These are phyloP conservation scores for Phorcus lineatus DNA, from an alignment of 2,888 invertebrate genomes.

Conservation along the genomic window DNA sequence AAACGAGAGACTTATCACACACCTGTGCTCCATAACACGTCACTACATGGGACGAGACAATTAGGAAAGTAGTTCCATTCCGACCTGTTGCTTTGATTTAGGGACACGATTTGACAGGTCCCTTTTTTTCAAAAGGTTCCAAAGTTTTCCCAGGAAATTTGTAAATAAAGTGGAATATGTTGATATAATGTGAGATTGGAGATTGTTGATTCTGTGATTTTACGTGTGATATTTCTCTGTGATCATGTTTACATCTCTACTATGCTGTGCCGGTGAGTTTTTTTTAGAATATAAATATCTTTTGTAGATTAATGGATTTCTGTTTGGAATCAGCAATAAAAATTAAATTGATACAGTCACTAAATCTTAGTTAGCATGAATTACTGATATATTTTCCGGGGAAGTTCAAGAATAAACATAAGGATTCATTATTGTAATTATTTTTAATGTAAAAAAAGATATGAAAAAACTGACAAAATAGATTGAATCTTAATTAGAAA, in stretches of 20 bases:
- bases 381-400: too few species aligned
- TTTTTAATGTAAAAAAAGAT: too few species aligned
- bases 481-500: too few species aligned
- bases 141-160: not conserved
- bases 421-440: too few species aligned
- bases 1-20: not conserved
- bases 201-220: not conserved
- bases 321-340: too few species aligned
- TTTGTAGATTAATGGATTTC: too few species aligned
- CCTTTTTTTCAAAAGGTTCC: not conserved
- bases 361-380: too few species aligned
- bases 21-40: not conserved
- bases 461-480: too few species aligned
- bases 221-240: not conserved
- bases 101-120: not conserved
- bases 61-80: not conserved
- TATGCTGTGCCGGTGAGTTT: slow-evolving; percentile 36
- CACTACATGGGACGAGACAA: not conserved
- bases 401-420: too few species aligned
- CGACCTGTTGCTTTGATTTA: not conserved
- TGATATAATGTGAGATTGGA: too few species aligned
- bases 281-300: not conserved
- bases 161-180: not conserved
- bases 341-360: too few species aligned
- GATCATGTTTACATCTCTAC: slow-evolving; percentile 34